Conservation (phyloP, 2,888 invertebrate genomes). For the Muscina levida region DNA sequence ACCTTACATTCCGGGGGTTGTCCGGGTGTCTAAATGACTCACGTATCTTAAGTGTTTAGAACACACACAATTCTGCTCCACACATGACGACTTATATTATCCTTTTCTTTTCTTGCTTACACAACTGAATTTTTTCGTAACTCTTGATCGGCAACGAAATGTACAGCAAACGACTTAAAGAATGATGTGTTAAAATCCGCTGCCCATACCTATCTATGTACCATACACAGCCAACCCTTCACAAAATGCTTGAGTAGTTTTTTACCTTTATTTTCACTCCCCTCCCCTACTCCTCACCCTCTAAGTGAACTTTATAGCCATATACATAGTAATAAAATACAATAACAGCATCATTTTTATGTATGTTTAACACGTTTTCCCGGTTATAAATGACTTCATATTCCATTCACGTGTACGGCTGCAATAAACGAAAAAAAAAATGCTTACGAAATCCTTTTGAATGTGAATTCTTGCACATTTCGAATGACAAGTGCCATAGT, state of each 20-base stretch:
- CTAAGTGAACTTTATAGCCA: neutral
- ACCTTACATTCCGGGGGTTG: no score
- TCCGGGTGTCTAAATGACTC: no score
- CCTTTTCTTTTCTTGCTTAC: neutral
- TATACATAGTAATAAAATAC: conserved; percentile 18
- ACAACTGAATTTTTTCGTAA: no score
- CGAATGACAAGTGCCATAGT: neutral
- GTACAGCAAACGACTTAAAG: conserved; percentile 20
- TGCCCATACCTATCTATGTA: no score
- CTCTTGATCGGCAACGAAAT: no score
- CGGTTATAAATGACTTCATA: conserved; percentile 43
- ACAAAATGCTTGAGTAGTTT: conserved; percentile 3
- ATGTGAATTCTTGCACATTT: neutral
- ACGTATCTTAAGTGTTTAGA: conserved; percentile 28
- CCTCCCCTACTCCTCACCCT: neutral
- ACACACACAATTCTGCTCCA: conserved; percentile 19
- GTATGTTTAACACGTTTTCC: conserved; percentile 42
- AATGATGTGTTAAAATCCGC: conserved; percentile 35
- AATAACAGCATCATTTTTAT: conserved; percentile 13
- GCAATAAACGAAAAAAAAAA: conserved; percentile 17
- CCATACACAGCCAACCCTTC: no score
- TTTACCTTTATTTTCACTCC: neutral
- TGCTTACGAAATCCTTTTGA: conserved; percentile 15
- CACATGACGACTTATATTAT: neutral
- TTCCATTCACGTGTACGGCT: conserved; percentile 37